Conservation (phyloP, 2,888 invertebrate genomes). For the Xestobium rufovillosum region DNA sequence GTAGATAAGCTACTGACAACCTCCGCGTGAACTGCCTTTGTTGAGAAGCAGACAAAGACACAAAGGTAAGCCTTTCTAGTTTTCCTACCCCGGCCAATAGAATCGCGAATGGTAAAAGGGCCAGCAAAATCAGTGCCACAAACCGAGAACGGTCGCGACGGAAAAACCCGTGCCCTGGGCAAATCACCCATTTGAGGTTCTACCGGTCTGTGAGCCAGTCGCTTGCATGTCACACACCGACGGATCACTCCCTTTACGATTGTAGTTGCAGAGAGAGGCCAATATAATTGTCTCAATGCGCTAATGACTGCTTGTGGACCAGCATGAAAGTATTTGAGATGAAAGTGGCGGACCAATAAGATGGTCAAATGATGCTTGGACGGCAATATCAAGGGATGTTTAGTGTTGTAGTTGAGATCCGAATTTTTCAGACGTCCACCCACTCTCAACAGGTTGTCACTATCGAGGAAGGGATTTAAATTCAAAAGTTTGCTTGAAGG, state of each 20-base stretch:
- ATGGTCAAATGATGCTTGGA: conserved; percentile 6
- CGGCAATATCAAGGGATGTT: conserved; percentile 10
- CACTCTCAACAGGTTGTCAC: conserved; percentile 5
- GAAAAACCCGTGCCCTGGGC: conserved; percentile 8
- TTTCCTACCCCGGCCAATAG: conserved; percentile 3
- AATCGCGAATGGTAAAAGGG: conserved; percentile 3
- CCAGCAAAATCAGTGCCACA: conserved; percentile 12
- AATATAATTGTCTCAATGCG: conserved; percentile 6
- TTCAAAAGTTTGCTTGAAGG: conserved; percentile 1
- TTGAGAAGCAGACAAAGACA: conserved; percentile 8
- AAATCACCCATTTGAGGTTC: conserved; percentile 11
- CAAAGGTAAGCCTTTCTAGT: conserved; percentile 5
- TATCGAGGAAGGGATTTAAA: conserved; percentile 9
- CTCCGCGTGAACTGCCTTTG: conserved; percentile 11
- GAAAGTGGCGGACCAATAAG: conserved; percentile 5
- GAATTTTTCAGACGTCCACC: conserved; percentile 4
- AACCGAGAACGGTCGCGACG: conserved; percentile 9
- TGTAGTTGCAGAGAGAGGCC: conserved; percentile 2
- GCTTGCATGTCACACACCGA: conserved; percentile 6
- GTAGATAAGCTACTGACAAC: conserved; percentile 9
- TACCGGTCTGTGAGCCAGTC: background rate
- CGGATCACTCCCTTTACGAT: conserved; percentile 8
- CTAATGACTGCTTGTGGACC: conserved; percentile 5
- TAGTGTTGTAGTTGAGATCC: conserved; percentile 2
- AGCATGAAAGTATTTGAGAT: conserved; percentile 5